phyloP scores from a whole-genome alignment of 2,888 invertebrate species.

The Eurytoma californica region DNA sequence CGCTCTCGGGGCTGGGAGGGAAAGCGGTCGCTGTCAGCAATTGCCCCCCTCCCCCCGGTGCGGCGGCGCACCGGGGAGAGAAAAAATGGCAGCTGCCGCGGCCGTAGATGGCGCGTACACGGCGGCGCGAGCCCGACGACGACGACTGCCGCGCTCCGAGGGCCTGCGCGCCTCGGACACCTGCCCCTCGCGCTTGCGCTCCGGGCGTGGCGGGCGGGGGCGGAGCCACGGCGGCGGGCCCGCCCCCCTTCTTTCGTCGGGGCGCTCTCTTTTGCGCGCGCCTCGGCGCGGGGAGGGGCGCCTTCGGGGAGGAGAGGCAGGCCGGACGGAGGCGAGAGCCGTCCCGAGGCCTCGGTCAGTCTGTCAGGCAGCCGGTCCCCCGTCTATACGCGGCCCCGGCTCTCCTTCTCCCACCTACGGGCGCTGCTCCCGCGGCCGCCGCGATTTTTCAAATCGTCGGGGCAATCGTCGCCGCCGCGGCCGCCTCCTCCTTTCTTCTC shows the following conservation, averaged over 20 bases:
- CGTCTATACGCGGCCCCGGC: conserved; percentile 59
- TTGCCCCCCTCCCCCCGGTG: conserved; percentile 61
- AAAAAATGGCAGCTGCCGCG: conserved; percentile 76
- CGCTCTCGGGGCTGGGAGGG: conserved; percentile 62
- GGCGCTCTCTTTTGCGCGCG: conserved; percentile 52
- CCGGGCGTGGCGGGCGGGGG: neutral
- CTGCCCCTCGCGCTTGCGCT: neutral
- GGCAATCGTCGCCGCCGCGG: conserved; percentile 55
- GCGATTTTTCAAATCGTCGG: conserved; percentile 61
- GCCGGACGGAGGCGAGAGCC: conserved; percentile 8
- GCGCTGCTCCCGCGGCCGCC: conserved; percentile 60
- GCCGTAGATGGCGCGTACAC: conserved; percentile 76
- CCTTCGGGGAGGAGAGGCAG: conserved; percentile 1
- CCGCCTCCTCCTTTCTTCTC: conserved; percentile 56
- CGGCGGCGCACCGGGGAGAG: conserved; percentile 76
- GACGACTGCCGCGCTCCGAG: conserved; percentile 25
- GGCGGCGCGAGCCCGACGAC: conserved; percentile 56
- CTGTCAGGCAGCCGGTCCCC: conserved; percentile 74
- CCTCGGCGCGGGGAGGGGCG: conserved; percentile 4
- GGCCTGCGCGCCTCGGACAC: conserved; percentile 20
- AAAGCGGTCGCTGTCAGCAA: conserved; percentile 73
- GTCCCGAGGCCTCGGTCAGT: conserved; percentile 68
- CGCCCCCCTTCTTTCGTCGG: conserved; percentile 45
- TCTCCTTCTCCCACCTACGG: conserved; percentile 45
- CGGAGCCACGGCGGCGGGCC: conserved; percentile 59